phyloP scores from a whole-genome alignment of 2,797 vertebrate species.

The Bufotes viridis region DNA sequence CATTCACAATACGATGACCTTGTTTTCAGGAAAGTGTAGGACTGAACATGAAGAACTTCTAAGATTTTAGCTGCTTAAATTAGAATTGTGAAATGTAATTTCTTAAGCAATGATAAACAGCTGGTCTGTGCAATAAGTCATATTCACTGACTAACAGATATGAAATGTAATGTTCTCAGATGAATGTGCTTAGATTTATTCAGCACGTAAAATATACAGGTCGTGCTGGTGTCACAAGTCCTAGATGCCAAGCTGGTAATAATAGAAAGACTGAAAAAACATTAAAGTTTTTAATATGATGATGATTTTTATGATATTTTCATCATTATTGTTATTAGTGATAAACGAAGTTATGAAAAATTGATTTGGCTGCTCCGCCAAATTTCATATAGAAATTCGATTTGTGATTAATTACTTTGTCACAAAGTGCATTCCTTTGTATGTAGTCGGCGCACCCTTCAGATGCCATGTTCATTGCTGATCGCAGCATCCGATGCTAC shows the following conservation, averaged over 20 bases:
- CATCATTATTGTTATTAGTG: too few species aligned
- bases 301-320: background rate
- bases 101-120: conserved; percentile 8
- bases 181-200: background rate
- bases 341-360: too few species aligned
- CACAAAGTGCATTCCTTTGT: too few species aligned
- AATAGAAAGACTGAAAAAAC: background rate
- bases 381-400: too few species aligned
- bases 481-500: too few species aligned
- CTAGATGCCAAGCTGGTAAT: background rate
- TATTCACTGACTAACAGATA: background rate
- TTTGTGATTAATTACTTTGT: too few species aligned
- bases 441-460: too few species aligned
- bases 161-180: background rate
- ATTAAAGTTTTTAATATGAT: background rate
- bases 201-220: background rate
- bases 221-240: background rate
- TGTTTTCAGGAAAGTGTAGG: conserved; percentile 31
- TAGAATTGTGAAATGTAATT: conserved; percentile 11
- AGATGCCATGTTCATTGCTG: too few species aligned
- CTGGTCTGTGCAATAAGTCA: conserved; percentile 1
- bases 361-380: too few species aligned
- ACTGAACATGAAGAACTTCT: conserved; percentile 22
- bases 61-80: conserved; percentile 16
- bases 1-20: background rate